These are phyloP conservation scores for Grammomys dolichurus DNA, from an alignment of 2,113 vertebrate species.

Conservation along the genomic window DNA sequence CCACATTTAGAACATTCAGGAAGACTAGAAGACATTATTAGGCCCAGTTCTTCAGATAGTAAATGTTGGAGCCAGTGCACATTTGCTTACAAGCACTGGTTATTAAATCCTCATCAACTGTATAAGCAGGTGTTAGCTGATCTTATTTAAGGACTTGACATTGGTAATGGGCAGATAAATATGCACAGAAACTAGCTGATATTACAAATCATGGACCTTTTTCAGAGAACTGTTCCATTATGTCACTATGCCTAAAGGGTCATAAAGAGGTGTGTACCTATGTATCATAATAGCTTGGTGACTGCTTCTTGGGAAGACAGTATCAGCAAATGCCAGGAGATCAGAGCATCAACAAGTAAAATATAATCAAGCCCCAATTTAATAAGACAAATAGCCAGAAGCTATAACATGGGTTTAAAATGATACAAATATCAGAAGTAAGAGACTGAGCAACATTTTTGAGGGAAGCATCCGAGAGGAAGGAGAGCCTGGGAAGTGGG, in stretches of 20 bases:
- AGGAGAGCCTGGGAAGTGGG: fast-evolving
- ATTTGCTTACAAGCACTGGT: not conserved
- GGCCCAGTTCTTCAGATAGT: not conserved
- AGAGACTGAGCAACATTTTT: not conserved
- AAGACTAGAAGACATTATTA: not conserved
- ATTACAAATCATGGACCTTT: not conserved
- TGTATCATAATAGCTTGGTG: not conserved
- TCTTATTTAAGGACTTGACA: not conserved
- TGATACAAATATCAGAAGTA: not conserved
- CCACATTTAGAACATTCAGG: not conserved
- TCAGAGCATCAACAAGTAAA: not conserved
- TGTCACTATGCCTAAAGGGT: not conserved
- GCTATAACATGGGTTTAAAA: not conserved
- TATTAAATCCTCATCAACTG: not conserved
- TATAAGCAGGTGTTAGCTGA: not conserved
- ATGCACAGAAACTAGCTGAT: not conserved
- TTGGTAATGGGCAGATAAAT: not conserved
- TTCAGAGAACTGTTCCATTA: not conserved
- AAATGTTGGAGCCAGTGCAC: not conserved
- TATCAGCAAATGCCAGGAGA: not conserved
- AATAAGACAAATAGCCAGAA: not conserved
- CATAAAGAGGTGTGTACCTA: not conserved
- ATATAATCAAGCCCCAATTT: not conserved
- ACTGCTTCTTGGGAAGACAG: not conserved
- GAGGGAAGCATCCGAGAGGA: not conserved